Conservation (phyloP, 2,888 invertebrate genomes). For the Catocala nupta region DNA sequence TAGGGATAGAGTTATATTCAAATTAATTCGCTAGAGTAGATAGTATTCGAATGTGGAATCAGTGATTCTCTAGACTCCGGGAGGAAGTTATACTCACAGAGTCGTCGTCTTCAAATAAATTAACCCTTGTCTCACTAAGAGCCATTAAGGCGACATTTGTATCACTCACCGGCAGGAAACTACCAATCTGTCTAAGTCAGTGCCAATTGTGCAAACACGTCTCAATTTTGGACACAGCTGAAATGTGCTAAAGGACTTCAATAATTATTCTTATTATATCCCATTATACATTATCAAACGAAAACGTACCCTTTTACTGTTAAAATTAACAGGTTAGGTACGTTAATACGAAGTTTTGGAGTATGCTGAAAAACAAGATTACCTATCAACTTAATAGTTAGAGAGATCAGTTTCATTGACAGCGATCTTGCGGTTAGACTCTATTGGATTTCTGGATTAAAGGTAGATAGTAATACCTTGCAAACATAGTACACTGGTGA, state of each 20-base stretch:
- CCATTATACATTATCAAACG: no score
- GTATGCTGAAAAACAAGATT: conserved; percentile 34
- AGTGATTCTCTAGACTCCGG: conserved; percentile 43
- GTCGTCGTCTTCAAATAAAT: conserved; percentile 69
- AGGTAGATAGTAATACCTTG: background rate
- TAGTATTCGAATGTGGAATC: conserved; percentile 46
- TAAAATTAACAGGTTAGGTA: background rate
- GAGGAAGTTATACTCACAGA: conserved; percentile 58
- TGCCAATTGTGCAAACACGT: conserved; percentile 70
- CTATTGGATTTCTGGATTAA: conserved; percentile 1
- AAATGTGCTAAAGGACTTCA: conserved; percentile 17
- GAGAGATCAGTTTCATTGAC: conserved; percentile 34
- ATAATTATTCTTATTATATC: no score
- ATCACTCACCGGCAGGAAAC: conserved; percentile 77
- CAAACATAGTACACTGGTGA: background rate
- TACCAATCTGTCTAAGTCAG: conserved; percentile 74
- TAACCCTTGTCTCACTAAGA: conserved; percentile 70
- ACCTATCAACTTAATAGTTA: conserved; percentile 30
- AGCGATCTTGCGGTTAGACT: conserved; percentile 15
- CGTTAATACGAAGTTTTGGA: conserved; percentile 19
- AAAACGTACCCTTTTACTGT: no score
- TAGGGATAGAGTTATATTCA: conserved; percentile 21
- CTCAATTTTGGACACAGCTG: conserved; percentile 50
- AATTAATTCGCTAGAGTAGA: conserved; percentile 30
- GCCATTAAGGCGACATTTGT: conserved; percentile 74